Base-by-base conservation (phyloP, 2,113 vertebrate species). In the Holacanthus passer region DNA sequence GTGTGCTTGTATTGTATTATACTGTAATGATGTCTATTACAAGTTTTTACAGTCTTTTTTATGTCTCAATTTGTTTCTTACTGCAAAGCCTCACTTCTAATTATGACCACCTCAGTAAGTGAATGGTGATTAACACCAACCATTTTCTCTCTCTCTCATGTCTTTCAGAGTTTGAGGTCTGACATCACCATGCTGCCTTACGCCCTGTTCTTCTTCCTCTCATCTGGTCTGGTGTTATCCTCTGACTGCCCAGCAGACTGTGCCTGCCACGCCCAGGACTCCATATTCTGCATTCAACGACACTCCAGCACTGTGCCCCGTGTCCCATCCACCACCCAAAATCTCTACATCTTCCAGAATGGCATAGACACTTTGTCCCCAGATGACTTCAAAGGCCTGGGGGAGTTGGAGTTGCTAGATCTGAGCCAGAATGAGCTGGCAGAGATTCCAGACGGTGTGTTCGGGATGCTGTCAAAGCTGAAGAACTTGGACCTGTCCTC, bases 401-500 rank as follows among this genome's bases (percentile, higher is more conserved):
- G 71, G 0, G 85, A 94, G 63, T 91, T 98, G 79, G 95, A 96
- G 85, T 87, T 97, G 81, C 71, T 99, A 52, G 97, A 99, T 89
- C 91, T 99, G 70, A 97, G 97, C 0, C 97, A 98, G 92, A 99
- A 99, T 89, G 93, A 95, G 67, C 91, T 99, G 64, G 52, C 88
- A 20, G 94, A 93, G 83, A 93, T 99, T 85, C 97, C 96, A 1
- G 91, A 91, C 0, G 83, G 95, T 2, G 94, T 96, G 56, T 99
- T 99, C 87, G 94, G 95, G 89, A 95, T 95, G 9, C 94, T 99
- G 10, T 82, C 91, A 0, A 93, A 95, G 63, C 95, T 99, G 0
- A 95, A 94, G 88, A 98, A 98, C 91, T 94, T 99, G 65, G 97
- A 98, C 85, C 90, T 99, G 43, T 97, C 97, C 0, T 93, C 94